Base-by-base conservation (phyloP, 2,113 vertebrate genomes). In the Lagopus muta region DNA sequence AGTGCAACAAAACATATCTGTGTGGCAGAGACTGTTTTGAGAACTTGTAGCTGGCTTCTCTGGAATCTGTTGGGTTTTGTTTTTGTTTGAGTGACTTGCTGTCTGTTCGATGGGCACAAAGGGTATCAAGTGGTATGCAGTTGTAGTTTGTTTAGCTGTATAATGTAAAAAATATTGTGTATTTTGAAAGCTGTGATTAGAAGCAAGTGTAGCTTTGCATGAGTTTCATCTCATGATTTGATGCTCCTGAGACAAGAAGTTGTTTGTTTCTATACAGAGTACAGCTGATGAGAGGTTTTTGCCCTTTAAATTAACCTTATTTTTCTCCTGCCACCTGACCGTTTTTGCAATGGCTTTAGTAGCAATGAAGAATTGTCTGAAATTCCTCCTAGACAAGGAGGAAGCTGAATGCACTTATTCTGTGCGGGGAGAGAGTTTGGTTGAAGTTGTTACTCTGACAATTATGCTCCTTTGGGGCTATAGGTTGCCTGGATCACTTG, bases 11-110 rank as follows among this genome's bases (percentile, higher is more conserved):
- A 58, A 19, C 71, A 16, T 19, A 30, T 40, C 82, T 76, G 34
- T 13, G 0, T 57, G 87, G 20, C 66, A 65, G 60, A 69, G 85
- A 90, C 90, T 94, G 21, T 89, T 95, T 85, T 80, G 88, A 87
- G 89, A 92, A 28, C 74, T 52, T 3, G 2, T 48, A n/a, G 58
- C 88, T 91, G 91, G 45, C 87, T 82, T 48, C 87, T 75, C 85
- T 36, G 91, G 84, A 69, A 76, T 92, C 70, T 1, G 1, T 3
- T 24, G 54, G 84, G 75, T 5, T 79, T 36, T 13, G 5, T 78
- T 81, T 77, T 40, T 83, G 89, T 52, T 58, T 42, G 1, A 28
- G 81, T 6, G 16, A 3, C 69, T 43, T 8, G 40, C 45, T 81
- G 79, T 25, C 60, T 34, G 1, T 4, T 14, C 4, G 14, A 2